phyloP scores from a whole-genome alignment of 2,113 vertebrate species.

The Lichenostomus cassidix region DNA sequence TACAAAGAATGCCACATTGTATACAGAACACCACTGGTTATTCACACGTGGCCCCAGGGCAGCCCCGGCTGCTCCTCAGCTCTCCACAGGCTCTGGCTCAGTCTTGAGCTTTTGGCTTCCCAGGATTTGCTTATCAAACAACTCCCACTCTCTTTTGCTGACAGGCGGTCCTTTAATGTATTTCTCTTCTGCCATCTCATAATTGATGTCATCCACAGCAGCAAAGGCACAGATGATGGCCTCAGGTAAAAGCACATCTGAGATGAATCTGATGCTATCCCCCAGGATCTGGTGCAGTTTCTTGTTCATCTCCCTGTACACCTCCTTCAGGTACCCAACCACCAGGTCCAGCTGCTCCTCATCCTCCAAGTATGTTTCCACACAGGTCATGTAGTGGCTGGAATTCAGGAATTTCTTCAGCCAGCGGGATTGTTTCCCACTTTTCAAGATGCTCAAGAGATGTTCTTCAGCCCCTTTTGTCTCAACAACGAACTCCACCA shows the following conservation, averaged over 20 bases:
- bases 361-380: constrained; percentile 89
- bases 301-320: constrained; percentile 67
- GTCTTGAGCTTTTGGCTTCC: constrained; percentile 50
- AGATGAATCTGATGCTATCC: constrained; percentile 80
- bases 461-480: constrained; percentile 81
- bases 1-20: not conserved
- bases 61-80: not conserved
- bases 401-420: constrained; percentile 77
- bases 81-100: not conserved
- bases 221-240: constrained; percentile 91
- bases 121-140: constrained; percentile 74
- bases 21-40: not conserved
- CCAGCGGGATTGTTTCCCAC: constrained; percentile 84
- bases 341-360: constrained; percentile 87
- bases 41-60: not conserved
- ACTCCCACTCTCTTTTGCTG: constrained; percentile 79
- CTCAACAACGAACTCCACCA: constrained; percentile 89
- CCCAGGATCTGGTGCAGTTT: constrained; percentile 42
- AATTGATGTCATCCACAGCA: constrained; percentile 83
- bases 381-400: constrained; percentile 56
- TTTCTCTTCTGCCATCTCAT: constrained; percentile 87
- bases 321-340: constrained; percentile 80
- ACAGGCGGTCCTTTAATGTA: constrained; percentile 84
- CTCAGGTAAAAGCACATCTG: constrained; percentile 92
- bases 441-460: constrained; percentile 83